These are phyloP conservation scores for Steinernema khuongi DNA, from an alignment of 1,140 invertebrate genomes.

Conservation along the genomic window DNA sequence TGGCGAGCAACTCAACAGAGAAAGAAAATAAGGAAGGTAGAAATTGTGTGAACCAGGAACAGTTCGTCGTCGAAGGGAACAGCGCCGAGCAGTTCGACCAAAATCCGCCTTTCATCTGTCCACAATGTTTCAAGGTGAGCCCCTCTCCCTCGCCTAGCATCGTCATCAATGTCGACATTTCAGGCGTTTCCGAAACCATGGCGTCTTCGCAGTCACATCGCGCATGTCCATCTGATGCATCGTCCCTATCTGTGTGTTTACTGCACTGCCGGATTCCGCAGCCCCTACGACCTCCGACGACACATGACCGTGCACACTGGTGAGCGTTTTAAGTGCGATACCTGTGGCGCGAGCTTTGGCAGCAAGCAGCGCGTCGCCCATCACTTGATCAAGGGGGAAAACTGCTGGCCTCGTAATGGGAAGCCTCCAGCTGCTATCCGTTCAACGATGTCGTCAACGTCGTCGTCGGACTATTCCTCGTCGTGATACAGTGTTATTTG, in stretches of 20 bases:
- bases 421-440: not conserved
- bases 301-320: constrained; percentile 4
- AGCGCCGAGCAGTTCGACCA: too few species aligned
- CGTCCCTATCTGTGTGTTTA: not conserved
- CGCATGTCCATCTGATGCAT: not conserved
- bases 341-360: not conserved
- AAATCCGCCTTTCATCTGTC: too few species aligned
- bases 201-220: not conserved
- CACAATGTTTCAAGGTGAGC: too few species aligned
- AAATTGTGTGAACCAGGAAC: too few species aligned
- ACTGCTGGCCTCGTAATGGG: not conserved
- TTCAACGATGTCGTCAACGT: too few species aligned
- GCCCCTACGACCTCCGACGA: not conserved
- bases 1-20: too few species aligned
- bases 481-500: too few species aligned
- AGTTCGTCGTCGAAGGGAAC: too few species aligned
- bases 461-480: too few species aligned
- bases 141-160: too few species aligned
- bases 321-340: not conserved
- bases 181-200: not conserved
- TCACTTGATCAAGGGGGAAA: not conserved
- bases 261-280: not conserved
- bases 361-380: not conserved
- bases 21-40: too few species aligned
- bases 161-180: too few species aligned